These are phyloP conservation scores for Scyliorhinus canicula DNA, from an alignment of 2,797 vertebrate species.

Conservation along the genomic window DNA sequence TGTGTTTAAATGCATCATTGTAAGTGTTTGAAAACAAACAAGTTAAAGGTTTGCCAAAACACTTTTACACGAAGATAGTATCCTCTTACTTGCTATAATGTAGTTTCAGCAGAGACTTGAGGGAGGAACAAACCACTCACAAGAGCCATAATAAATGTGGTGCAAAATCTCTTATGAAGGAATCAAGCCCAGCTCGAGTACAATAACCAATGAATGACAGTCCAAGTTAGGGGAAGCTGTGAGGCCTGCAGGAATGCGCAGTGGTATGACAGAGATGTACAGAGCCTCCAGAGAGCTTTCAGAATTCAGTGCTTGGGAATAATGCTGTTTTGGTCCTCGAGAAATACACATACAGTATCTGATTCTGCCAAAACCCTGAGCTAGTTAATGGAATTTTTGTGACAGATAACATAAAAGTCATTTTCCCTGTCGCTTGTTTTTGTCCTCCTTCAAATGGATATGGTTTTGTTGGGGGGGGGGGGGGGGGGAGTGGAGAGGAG, in stretches of 20 bases:
- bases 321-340: slow-evolving; percentile 19
- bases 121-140: neutral
- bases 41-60: slow-evolving; percentile 6
- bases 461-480: no score
- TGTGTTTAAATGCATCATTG: neutral
- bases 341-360: slow-evolving; percentile 3
- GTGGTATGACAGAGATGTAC: slow-evolving; percentile 26
- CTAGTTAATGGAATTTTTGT: slow-evolving; percentile 30
- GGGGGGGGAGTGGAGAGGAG: neutral
- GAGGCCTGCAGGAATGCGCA: slow-evolving; percentile 5
- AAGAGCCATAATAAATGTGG: neutral
- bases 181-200: neutral
- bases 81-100: neutral
- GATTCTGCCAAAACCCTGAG: slow-evolving; percentile 11
- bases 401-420: slow-evolving; percentile 31
- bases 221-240: neutral
- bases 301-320: slow-evolving; percentile 31
- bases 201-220: slow-evolving; percentile 25
- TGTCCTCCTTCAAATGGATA: neutral
- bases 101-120: neutral
- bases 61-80: neutral
- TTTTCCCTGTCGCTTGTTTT: slow-evolving; percentile 1
- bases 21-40: neutral
- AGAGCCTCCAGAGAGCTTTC: slow-evolving; percentile 22
- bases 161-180: neutral